phyloP scores from a whole-genome alignment of 2,113 vertebrate genomes.

The Sterna hirundo region DNA sequence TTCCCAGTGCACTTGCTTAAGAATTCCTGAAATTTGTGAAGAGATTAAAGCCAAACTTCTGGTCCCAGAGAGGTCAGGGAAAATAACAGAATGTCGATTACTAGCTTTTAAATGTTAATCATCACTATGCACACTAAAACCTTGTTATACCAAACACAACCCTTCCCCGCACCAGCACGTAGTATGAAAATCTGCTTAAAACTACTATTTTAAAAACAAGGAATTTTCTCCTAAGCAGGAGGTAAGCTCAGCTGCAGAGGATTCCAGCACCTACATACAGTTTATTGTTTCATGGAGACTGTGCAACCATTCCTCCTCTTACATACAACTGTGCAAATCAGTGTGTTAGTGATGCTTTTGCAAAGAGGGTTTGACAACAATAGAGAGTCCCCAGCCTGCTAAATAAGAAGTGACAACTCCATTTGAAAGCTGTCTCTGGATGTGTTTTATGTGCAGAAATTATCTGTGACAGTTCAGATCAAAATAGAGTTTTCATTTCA shows the following conservation, averaged over 20 bases:
- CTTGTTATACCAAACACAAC: not conserved
- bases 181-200: slow-evolving; percentile 15
- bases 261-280: not conserved
- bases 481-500: slow-evolving; percentile 79
- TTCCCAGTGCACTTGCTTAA: not conserved
- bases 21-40: slow-evolving; percentile 25
- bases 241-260: not conserved
- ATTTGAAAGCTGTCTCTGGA: slow-evolving; percentile 80
- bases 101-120: slow-evolving; percentile 5
- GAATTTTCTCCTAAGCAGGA: not conserved
- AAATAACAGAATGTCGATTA: slow-evolving; percentile 18
- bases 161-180: not conserved
- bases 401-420: slow-evolving; percentile 92
- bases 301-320: slow-evolving; percentile 20
- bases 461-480: slow-evolving; percentile 78
- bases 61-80: not conserved
- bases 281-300: slow-evolving; percentile 35
- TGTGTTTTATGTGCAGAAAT: slow-evolving; percentile 80
- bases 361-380: slow-evolving; percentile 86
- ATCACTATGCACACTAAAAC: not conserved
- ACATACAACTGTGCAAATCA: slow-evolving; percentile 29
- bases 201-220: not conserved
- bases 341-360: slow-evolving; percentile 73
- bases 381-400: slow-evolving; percentile 76
- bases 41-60: slow-evolving; percentile 19